A percentile compares a stretch with the other conserved stretches of the same genome.
Evolutionary conservation across 2,888 invertebrate species (phyloP).

Genomic region (Epsilonema sp.): DNA sequence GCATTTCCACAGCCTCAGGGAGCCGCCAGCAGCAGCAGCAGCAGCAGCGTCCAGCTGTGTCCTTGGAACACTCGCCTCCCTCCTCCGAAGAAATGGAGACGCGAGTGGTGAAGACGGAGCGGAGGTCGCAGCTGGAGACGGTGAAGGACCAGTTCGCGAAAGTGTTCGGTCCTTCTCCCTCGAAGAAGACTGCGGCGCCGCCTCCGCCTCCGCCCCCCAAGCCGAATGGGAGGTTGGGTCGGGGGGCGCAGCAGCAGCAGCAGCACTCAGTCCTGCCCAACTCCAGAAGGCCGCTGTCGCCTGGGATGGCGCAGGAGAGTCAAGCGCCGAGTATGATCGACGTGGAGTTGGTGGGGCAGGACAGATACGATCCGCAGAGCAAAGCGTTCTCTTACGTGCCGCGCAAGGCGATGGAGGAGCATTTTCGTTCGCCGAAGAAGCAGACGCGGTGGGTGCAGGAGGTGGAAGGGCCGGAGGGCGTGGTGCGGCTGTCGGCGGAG

Average conservation of each 20-base stretch:
- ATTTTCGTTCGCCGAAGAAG: slow-evolving; percentile 16
- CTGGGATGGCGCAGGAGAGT: background rate
- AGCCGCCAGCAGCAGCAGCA: background rate
- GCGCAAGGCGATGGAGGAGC: slow-evolving; percentile 23
- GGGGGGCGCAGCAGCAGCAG: slow-evolving; percentile 19
- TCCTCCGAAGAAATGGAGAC: background rate
- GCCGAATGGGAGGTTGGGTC: slow-evolving; percentile 21
- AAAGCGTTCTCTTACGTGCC: slow-evolving; percentile 28
- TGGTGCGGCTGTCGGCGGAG: slow-evolving; percentile 15
- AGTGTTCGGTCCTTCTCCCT: background rate
- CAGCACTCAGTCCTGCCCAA: slow-evolving; percentile 13
- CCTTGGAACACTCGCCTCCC: slow-evolving; percentile 8
- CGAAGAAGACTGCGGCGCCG: slow-evolving; percentile 21
- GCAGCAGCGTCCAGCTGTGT: slow-evolving; percentile 8
- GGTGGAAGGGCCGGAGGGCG: slow-evolving; percentile 3
- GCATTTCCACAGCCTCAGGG: slow-evolving; percentile 48
- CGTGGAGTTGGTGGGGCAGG: slow-evolving; percentile 23
- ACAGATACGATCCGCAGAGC: slow-evolving; percentile 25
- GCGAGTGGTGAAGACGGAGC: background rate
- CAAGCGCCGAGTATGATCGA: slow-evolving; percentile 15
- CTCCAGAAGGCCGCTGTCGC: background rate
- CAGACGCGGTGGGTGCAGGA: slow-evolving; percentile 10
- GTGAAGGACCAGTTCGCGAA: background rate
- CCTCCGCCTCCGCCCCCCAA: slow-evolving; percentile 28
- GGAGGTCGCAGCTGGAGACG: background rate